Evolutionary conservation across 2,113 vertebrate genomes (phyloP).

Genomic region (Arvicanthis niloticus): DNA sequence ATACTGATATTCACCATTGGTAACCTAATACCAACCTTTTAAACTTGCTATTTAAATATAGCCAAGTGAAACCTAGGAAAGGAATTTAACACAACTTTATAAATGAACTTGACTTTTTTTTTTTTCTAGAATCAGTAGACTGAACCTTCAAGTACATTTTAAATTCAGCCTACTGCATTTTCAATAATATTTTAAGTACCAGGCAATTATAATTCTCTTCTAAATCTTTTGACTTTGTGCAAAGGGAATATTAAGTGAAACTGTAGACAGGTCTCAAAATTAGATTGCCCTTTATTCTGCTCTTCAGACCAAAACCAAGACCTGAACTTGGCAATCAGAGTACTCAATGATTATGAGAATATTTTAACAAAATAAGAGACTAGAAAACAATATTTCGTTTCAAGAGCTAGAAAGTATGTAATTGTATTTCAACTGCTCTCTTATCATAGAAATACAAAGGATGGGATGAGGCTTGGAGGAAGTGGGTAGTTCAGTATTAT

Average conservation of each 20-base stretch:
- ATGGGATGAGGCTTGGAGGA: background rate
- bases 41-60: background rate
- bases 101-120: conserved; percentile 34
- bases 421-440: conserved; percentile 40
- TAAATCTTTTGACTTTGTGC: conserved; percentile 55
- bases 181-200: conserved; percentile 69
- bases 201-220: conserved; percentile 45
- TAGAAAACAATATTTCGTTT: conserved; percentile 52
- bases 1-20: background rate
- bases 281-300: conserved; percentile 17
- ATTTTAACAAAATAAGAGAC: conserved; percentile 66
- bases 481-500: background rate
- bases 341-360: background rate
- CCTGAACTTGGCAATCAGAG: background rate
- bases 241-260: conserved; percentile 57
- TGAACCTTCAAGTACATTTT: conserved; percentile 54
- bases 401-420: conserved; percentile 52
- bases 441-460: conserved; percentile 15
- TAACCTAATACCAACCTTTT: background rate
- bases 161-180: conserved; percentile 61
- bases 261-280: conserved; percentile 37
- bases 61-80: conserved; percentile 33
- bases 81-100: background rate
- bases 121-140: conserved; percentile 10
- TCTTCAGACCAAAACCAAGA: conserved; percentile 61